Evolutionary conservation across 2,888 invertebrate species (phyloP).

Genomic region (Cordylochernes scorpioides): DNA sequence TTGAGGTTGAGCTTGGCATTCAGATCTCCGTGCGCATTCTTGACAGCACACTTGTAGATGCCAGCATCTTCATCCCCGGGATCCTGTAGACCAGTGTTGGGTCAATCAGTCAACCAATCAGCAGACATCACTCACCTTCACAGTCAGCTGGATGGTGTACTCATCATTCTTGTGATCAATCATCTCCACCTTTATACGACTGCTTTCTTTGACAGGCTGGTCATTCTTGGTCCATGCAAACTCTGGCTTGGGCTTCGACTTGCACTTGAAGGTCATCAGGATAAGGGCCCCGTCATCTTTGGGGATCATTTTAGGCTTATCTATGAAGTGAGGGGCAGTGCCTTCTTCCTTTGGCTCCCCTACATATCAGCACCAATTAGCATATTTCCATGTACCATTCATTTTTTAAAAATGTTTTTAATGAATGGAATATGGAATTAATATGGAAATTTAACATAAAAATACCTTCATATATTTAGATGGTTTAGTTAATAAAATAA

Average conservation of each 20-base stretch:
- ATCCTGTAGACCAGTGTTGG: conserved; percentile 9
- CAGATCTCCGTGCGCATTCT: conserved; percentile 26
- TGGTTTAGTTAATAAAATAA: no score
- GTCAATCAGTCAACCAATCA: no score
- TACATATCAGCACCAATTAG: no score
- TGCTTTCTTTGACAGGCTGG: conserved; percentile 41
- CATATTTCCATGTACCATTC: no score
- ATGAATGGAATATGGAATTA: no score
- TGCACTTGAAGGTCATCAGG: conserved; percentile 74
- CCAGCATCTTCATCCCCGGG: conserved; percentile 26
- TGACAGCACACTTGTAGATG: conserved; percentile 26
- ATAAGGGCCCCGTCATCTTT: conserved; percentile 89
- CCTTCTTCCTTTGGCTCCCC: conserved; percentile 12
- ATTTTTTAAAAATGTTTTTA: no score
- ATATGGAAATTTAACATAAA: no score
- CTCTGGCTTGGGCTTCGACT: conserved; percentile 67
- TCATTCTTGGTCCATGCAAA: conserved; percentile 41
- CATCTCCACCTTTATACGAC: conserved; percentile 9
- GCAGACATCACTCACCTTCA: conserved; percentile 14
- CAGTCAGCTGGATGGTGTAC: conserved; percentile 13
- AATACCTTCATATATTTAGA: no score
- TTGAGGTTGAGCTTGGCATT: conserved; percentile 26
- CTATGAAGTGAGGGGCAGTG: conserved; percentile 68
- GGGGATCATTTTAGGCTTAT: conserved; percentile 95
- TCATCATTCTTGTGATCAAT: conserved; percentile 12